Base-by-base conservation (phyloP, 2,113 vertebrate species). In the Eptesicus fuscus region DNA sequence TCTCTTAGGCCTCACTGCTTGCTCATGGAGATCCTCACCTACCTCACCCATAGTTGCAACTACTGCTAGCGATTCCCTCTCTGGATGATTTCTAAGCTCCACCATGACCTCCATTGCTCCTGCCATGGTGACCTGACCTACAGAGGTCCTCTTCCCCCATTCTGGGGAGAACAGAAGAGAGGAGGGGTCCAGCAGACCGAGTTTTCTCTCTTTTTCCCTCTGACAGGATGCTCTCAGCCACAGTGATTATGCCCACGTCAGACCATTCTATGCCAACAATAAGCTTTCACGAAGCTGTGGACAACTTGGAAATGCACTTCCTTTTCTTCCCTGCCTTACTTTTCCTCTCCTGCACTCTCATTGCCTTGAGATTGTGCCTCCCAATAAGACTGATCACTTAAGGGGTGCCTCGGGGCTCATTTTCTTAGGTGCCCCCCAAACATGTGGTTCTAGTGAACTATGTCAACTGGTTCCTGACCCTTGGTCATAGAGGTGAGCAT, bases 61-160 rank as follows among this genome's bases (percentile, higher is more conserved):
- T 13, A 14, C 28, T 51, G 40, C 42, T 30, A 9, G 2, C 0
- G 1, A 30, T 20, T 22, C 65, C 44, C 8, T 61, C 32, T 17
- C 4, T 22, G 61, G 61, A 37, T 37, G 56, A 71, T 16, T 40
- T 73, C 47, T 79, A 65, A 47, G 44, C 11, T 65, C 67, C 37
- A 53, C 18, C 30, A 23, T 47, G 18, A 0, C 20, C n/a, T 47
- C 30, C 9, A 2, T 28, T 7, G 8, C n/a, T 92, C 30, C 80
- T 40, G 6, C 22, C n/a, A 28, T 0, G 4, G n/a, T 25, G 28
- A 70, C 35, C 18, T 49, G 59, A 20, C 16, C 77, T 37, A 28
- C 1, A 20, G 65, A 86, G 80, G 7, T 9, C 13, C 32, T 71
- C 25, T 17, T 16, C 25, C 7, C 49, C 35, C 6, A n/a, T 40